phyloP scores from a whole-genome alignment of 2,888 invertebrate genomes.

The Napeogenes sylphis region DNA sequence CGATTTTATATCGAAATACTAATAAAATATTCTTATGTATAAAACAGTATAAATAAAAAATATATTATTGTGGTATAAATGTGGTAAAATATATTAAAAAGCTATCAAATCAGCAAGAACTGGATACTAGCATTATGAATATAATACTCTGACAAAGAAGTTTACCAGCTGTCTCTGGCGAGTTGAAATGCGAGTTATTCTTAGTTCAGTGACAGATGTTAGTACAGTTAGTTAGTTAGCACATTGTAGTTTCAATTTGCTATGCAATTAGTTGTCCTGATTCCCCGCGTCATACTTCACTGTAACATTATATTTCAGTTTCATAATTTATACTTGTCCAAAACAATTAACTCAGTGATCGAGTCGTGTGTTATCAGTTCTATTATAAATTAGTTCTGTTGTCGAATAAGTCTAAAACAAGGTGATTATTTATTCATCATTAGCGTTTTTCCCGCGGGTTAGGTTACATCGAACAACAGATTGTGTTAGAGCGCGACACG shows the following conservation, averaged over 20 bases:
- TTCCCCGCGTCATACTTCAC: neutral
- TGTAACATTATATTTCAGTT: neutral
- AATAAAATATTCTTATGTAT: no score
- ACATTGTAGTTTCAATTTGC: constrained; percentile 2
- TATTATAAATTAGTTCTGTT: no score
- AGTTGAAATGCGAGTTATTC: neutral
- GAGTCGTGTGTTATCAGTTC: neutral
- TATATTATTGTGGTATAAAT: no score
- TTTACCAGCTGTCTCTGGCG: neutral
- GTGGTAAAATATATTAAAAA: no score
- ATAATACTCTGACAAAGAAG: no score
- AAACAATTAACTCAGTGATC: neutral
- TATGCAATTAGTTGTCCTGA: neutral
- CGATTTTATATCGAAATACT: no score
- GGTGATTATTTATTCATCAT: neutral
- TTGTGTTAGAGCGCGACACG: constrained; percentile 7
- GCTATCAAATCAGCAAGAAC: no score
- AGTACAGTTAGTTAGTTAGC: neutral
- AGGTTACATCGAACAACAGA: constrained; percentile 6
- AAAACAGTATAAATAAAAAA: no score
- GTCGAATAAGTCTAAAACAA: no score
- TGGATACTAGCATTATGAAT: no score
- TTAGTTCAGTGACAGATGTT: constrained; percentile 1
- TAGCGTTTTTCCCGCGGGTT: neutral
- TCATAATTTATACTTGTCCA: neutral